These are phyloP conservation scores for Nephrotoma guestfalica DNA, from an alignment of 2,888 invertebrate species.

Conservation along the genomic window DNA sequence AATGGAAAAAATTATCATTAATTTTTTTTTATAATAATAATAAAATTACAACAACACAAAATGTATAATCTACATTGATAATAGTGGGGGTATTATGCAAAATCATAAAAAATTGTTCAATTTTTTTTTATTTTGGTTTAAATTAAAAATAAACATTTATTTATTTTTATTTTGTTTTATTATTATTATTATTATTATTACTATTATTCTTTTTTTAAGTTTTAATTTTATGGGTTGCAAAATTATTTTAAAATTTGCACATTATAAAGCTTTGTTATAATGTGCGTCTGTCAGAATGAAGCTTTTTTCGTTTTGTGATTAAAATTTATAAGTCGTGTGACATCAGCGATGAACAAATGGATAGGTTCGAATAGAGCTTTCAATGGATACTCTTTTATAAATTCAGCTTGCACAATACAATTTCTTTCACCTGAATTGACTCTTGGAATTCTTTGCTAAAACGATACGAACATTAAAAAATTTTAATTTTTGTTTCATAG, in stretches of 20 bases:
- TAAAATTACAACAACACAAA: background rate
- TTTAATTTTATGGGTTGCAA: background rate
- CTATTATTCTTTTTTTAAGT: background rate
- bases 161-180: background rate
- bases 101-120: background rate
- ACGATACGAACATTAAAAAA: too few relatives aligned
- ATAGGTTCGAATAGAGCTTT: too few relatives aligned
- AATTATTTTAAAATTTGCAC: background rate
- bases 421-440: too few relatives aligned
- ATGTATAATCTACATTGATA: background rate
- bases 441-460: too few relatives aligned
- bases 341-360: too few relatives aligned
- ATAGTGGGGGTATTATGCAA: background rate
- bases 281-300: background rate
- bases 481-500: too few relatives aligned
- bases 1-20: background rate
- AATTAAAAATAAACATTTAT: background rate
- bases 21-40: background rate
- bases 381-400: too few relatives aligned
- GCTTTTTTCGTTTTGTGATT: too few relatives aligned
- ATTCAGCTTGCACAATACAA: too few relatives aligned
- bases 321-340: too few relatives aligned
- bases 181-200: background rate
- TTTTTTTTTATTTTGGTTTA: background rate
- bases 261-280: background rate